Evolutionary conservation across 2,888 invertebrate genomes (phyloP), one percentile per base, ranked within the genome.

Genomic region (Cephus rjabovi): DNA sequence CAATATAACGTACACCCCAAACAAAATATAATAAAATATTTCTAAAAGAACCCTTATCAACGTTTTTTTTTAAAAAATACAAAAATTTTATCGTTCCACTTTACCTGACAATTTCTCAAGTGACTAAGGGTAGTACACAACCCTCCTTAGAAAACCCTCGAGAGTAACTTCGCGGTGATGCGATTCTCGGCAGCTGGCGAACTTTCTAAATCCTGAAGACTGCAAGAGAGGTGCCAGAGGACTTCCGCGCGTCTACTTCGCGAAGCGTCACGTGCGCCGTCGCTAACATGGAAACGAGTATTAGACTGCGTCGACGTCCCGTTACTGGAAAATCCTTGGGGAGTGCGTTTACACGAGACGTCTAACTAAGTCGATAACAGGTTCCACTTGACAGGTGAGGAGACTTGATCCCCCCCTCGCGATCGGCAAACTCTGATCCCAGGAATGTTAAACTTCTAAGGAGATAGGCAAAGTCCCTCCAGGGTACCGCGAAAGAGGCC

Each of bases 331-430:
- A 56, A 56, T 56, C 56, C 56, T 56, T 15, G 23, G 23, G 56
- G 56, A 23, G 56, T 81, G 81, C 84, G 82, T 86, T 86, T 82
- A 81, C 80, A 77, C 82, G 76, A 79, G 79, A 79, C 79, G 83
- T 81, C 80, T 85, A 83, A 85, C 84, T 85, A 84, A 85, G 85
- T 86, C 82, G 85, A 86, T 86, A 84, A 83, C 83, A 80, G 83
- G 81, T 83, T 84, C 83, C 83, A 83, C 84, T 85, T 85, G 84
- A 84, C 85, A 83, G 84, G 83, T 82, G 84, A 84, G 82, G 81
- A 84, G 83, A 79, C 79, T 71, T 3, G 31, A 34, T 71, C 31
- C 79, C 76, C 76, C 34, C 80, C 23, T 77, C 74, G 40, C 33
- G 11, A 11, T n/a, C 30, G 71, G 30, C 71, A 71, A 74, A 74